A percentile compares a stretch with the other conserved stretches of the same genome.
phyloP scores from a whole-genome alignment of 2,888 invertebrate species.

The Tetrapedia diversipes region DNA sequence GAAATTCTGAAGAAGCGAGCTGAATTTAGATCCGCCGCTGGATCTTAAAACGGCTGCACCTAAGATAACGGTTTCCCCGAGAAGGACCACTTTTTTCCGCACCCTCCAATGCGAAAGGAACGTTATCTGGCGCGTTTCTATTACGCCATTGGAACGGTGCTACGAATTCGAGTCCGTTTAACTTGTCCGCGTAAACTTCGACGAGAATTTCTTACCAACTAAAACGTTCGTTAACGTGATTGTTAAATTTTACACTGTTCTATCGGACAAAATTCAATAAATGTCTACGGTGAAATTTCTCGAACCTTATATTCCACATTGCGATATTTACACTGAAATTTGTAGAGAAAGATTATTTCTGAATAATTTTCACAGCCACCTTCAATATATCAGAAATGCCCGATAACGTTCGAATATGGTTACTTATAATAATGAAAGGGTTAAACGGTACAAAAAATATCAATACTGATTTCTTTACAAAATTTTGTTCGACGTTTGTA shows the following conservation, averaged over 20 bases:
- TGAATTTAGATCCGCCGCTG: constrained; percentile 42
- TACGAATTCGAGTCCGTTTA: constrained; percentile 39
- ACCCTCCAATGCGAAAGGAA: constrained; percentile 40
- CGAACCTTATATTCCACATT: too few species aligned
- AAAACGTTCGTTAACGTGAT: constrained; percentile 1
- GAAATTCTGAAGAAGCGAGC: constrained; percentile 39
- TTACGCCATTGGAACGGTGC: constrained; percentile 41
- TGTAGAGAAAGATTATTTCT: neutral
- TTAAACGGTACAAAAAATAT: too few species aligned
- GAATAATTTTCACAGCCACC: too few species aligned
- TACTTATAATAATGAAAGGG: too few species aligned
- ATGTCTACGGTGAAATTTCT: neutral
- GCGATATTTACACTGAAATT: neutral
- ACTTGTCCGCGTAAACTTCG: constrained; percentile 31
- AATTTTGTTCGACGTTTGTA: too few species aligned
- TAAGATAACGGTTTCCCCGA: constrained; percentile 58
- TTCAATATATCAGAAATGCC: too few species aligned
- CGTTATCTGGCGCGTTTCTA: constrained; percentile 54
- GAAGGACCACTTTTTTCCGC: constrained; percentile 42
- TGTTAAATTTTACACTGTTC: neutral
- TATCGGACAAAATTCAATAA: neutral
- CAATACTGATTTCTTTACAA: too few species aligned
- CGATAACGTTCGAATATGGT: too few species aligned
- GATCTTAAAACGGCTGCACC: constrained; percentile 52
- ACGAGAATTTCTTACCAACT: constrained; percentile 35